Percentiles rank a stretch among this genome's conserved stretches.
phyloP scores from a whole-genome alignment of 1,140 invertebrate species.

The Acromyrmex charruanus region DNA sequence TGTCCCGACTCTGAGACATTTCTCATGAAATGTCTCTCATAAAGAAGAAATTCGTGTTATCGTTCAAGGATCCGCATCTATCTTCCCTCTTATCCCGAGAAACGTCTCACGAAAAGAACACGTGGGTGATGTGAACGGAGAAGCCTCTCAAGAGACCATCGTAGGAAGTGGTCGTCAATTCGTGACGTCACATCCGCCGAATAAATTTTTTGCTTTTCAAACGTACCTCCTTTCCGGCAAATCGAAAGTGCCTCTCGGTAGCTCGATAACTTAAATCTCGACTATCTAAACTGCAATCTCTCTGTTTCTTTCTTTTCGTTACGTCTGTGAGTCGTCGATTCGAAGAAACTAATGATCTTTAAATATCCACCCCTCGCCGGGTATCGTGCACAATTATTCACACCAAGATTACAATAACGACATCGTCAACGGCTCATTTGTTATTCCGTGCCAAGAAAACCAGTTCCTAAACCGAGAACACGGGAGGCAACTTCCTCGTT shows the following conservation, averaged over 20 bases:
- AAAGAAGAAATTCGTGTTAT: background rate
- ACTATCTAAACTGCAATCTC: conserved; percentile 25
- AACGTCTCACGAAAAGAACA: conserved; percentile 17
- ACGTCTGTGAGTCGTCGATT: background rate
- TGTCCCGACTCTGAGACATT: background rate
- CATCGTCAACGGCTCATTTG: conserved; percentile 1
- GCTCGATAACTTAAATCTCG: background rate
- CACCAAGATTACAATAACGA: background rate
- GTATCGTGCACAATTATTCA: conserved; percentile 1
- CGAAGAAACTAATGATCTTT: background rate
- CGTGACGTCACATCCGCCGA: conserved; percentile 75
- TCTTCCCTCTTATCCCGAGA: background rate
- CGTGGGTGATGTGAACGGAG: conserved; percentile 15
- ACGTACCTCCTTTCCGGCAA: conserved; percentile 32
- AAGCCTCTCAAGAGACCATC: conserved; percentile 55
- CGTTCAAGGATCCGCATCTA: conserved; percentile 17
- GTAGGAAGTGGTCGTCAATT: conserved; percentile 72
- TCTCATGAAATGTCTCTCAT: conserved; percentile 5
- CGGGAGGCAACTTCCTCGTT: conserved; percentile 54
- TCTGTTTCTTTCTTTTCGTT: background rate
- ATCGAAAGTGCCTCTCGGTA: conserved; percentile 8
- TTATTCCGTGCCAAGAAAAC: conserved; percentile 39
- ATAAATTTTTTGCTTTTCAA: conserved; percentile 72
- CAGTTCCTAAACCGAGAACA: conserved; percentile 44
- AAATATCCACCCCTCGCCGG: background rate